These are phyloP conservation scores for Drosophila malerkotliana DNA, from an alignment of 1,140 invertebrate genomes.

Conservation along the genomic window DNA sequence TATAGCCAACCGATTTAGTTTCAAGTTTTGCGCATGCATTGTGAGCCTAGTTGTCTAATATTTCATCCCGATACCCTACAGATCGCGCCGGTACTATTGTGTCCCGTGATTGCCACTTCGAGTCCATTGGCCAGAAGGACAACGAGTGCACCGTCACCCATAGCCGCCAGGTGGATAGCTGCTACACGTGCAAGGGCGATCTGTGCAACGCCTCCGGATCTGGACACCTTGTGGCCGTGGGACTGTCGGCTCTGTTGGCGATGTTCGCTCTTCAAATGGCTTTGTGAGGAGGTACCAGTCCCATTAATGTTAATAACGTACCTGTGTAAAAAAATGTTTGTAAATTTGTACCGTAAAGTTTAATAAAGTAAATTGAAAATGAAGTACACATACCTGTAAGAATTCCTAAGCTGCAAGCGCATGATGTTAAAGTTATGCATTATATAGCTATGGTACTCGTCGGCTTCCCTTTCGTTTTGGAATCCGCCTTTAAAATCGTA, in stretches of 20 bases:
- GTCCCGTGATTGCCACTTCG: conserved; percentile 79
- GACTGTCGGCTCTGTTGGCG: conserved; percentile 82
- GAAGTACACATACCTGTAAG: conserved; percentile 13
- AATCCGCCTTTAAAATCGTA: background rate
- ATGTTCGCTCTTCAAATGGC: conserved; percentile 61
- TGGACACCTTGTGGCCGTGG: conserved; percentile 83
- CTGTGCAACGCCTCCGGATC: conserved; percentile 85
- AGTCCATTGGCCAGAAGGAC: conserved; percentile 70
- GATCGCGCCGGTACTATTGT: conserved; percentile 74
- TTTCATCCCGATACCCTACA: conserved; percentile 21
- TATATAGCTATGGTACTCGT: background rate
- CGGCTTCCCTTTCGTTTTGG: background rate
- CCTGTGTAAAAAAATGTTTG: conserved; percentile 28
- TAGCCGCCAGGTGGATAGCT: conserved; percentile 77
- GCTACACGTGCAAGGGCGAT: conserved; percentile 85
- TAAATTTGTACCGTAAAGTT: conserved; percentile 23
- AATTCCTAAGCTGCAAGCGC: background rate
- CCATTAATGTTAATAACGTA: conserved; percentile 26
- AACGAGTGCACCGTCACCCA: conserved; percentile 73
- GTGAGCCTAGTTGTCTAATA: background rate
- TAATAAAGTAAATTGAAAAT: conserved; percentile 26
- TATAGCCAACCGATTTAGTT: too few species aligned
- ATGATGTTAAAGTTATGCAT: conserved; percentile 4
- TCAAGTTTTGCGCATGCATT: too few species aligned
- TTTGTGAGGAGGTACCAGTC: conserved; percentile 33